Percentiles rank a stretch among this genome's conserved stretches.
phyloP scores from a whole-genome alignment of 1,140 invertebrate genomes.

The Pogonomyrmex barbatus region DNA sequence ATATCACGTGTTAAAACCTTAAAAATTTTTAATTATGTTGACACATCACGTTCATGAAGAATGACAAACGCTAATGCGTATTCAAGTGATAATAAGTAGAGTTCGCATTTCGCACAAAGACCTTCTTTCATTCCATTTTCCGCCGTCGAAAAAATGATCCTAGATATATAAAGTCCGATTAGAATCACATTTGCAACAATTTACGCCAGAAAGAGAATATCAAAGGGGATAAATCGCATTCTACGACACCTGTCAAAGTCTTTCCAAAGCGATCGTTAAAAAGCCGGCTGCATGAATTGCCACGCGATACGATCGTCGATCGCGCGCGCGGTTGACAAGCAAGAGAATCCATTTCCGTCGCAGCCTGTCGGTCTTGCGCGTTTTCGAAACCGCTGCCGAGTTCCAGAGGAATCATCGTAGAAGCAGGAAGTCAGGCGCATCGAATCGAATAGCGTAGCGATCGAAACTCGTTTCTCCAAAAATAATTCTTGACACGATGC shows the following conservation, averaged over 20 bases:
- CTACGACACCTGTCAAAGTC: constrained; percentile 49
- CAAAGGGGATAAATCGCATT: constrained; percentile 35
- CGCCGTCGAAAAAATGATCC: neutral
- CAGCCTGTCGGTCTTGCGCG: constrained; percentile 1
- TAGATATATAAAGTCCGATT: constrained; percentile 25
- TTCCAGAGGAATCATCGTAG: constrained; percentile 43
- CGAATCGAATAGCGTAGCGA: constrained; percentile 36
- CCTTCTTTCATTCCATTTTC: neutral
- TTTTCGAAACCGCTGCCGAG: constrained; percentile 58
- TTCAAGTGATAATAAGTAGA: neutral
- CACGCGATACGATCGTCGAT: constrained; percentile 55
- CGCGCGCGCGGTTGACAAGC: neutral
- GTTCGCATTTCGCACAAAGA: constrained; percentile 20
- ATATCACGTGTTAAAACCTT: neutral
- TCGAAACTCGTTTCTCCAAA: constrained; percentile 68
- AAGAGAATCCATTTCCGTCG: constrained; percentile 42
- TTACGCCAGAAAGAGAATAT: constrained; percentile 8
- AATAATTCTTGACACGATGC: constrained; percentile 58
- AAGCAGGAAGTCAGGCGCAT: constrained; percentile 25
- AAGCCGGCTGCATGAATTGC: constrained; percentile 36
- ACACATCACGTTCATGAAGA: neutral
- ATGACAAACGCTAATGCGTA: constrained; percentile 12
- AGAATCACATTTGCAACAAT: constrained; percentile 56
- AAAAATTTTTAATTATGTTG: constrained; percentile 16
- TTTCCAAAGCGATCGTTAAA: constrained; percentile 40